Base-by-base conservation (phyloP, 92 coral and sea anemone species). In the Siderastrea siderea region DNA sequence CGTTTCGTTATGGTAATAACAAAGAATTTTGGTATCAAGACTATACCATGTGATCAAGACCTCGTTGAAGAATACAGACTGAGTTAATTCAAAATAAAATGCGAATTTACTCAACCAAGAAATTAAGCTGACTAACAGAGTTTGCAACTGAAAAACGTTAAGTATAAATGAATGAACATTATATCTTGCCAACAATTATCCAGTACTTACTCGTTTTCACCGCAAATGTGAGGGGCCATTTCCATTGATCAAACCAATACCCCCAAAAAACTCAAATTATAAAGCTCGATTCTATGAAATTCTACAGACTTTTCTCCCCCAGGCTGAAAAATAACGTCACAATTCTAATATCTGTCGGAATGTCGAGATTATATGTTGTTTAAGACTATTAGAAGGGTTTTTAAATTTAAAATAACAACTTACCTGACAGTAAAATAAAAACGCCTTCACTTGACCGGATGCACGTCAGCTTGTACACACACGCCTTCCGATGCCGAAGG, bases 361-460 rank as follows among this genome's bases (percentile, higher is more conserved):
- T 47, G 43, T 14, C 2, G 26, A 1, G 3, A 16, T 47, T 15
- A 71, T 5, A 14, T 71, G 11, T 53, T 53, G 78, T 47, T 58
- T n/a, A 51, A 74, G 79, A 53, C 47, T 54, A 53, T 71, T 49
- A 7, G 11, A 59, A 2, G 26, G 43, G 62, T 10, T 58, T 15
- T 75, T 12, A 17, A 77, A 45, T 47, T 12, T 48, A 65, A 57
- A 81, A 52, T n/a, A 68, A 58, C 54, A 16, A 60, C 60, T 68
- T n/a, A 81, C 86, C 86, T 54, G 11, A 73, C 60, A 7, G 38
- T 0, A 58, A 43, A 45, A 7, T 12, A 9, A 55, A 19, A 43
- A 58, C 85, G 59, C 62, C 52, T 57, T 26, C 15, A 48, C 51
- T 52, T 13, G 26, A 55, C 86, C 77, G 86, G 86, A 81, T 55